A percentile compares a stretch with the other conserved stretches of the same genome.
Evolutionary conservation across 2,113 vertebrate genomes (phyloP).

Genomic region (Scopus umbretta): DNA sequence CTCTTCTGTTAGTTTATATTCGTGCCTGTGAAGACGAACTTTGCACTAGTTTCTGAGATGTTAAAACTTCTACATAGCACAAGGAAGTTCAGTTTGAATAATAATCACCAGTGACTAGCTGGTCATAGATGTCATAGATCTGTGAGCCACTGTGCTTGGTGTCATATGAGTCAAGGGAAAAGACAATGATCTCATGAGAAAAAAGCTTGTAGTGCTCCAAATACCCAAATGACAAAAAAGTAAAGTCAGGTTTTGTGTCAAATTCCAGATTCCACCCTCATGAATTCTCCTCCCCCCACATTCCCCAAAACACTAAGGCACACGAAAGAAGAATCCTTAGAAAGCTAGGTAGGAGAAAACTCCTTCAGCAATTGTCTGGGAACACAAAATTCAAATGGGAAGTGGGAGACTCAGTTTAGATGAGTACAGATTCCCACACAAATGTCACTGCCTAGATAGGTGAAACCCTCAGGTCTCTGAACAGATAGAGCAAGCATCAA

Average conservation of each 20-base stretch:
- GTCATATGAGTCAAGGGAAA: neutral
- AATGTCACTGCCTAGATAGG: neutral
- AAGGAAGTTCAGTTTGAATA: neutral
- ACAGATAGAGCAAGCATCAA: neutral
- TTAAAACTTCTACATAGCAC: neutral
- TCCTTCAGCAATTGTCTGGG: neutral
- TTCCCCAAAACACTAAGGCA: neutral
- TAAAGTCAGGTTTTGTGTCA: neutral
- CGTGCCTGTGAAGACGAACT: neutral
- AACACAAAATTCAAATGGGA: neutral
- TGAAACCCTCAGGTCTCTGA: neutral
- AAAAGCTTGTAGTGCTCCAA: neutral
- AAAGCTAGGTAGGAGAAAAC: neutral
- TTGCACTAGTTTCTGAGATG: neutral
- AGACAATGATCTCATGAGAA: neutral
- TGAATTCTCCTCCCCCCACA: neutral
- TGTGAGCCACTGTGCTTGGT: neutral
- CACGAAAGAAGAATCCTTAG: neutral
- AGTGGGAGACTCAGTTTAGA: neutral
- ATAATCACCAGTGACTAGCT: neutral
- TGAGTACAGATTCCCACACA: neutral
- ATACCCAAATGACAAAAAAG: neutral
- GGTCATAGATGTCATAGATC: neutral
- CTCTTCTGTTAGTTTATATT: neutral
- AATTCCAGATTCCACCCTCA: neutral